Evolutionary conservation across 1,140 invertebrate species (phyloP).

Genomic region (Globodera rostochiensis): DNA sequence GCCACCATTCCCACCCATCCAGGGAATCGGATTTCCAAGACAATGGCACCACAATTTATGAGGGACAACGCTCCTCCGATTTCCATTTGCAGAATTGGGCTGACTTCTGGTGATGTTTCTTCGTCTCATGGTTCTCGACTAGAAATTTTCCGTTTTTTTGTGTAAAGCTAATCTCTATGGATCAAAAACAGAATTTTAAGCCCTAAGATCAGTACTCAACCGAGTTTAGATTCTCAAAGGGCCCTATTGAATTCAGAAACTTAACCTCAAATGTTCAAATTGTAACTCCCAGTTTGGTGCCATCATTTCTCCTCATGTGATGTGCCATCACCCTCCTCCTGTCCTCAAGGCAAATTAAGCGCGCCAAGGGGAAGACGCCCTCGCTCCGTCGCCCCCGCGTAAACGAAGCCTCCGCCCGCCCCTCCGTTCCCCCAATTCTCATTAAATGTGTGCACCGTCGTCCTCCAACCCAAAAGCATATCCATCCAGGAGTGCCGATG

Average conservation of each 20-base stretch:
- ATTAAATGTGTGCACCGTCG: slow-evolving; percentile 7
- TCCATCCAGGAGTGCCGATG: neutral
- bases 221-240: no score
- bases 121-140: neutral
- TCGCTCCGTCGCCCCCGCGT: neutral
- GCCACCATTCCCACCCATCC: neutral
- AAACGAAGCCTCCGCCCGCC: neutral
- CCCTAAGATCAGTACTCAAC: no score
- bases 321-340: neutral
- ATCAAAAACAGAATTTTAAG: no score
- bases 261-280: neutral
- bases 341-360: neutral
- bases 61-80: neutral
- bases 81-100: neutral
- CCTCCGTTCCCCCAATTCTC: slow-evolving; percentile 2
- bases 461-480: neutral
- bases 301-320: neutral
- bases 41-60: neutral
- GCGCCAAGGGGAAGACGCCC: neutral
- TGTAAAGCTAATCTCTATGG: neutral
- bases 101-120: neutral
- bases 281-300: neutral
- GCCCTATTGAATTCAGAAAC: neutral
- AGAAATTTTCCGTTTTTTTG: neutral
- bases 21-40: slow-evolving; percentile 1